Conservation (phyloP, 2,797 vertebrate species). For the Diplodus puntazzo region DNA sequence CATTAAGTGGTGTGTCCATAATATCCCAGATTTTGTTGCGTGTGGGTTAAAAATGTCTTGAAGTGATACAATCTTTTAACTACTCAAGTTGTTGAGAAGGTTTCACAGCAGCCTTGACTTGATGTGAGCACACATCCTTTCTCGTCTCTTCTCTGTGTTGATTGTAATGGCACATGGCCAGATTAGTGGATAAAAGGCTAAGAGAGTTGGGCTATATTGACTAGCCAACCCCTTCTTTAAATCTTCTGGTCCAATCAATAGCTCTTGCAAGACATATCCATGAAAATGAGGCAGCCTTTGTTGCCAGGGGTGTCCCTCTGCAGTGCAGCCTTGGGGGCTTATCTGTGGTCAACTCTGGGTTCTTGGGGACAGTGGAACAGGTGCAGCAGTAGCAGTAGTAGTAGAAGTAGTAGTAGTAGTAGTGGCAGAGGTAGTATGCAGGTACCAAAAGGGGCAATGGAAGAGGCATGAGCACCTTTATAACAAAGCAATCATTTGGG, state of each 20-base stretch:
- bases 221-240: slow-evolving; percentile 49
- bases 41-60: slow-evolving; percentile 28
- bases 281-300: slow-evolving; percentile 65
- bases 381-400: slow-evolving; percentile 70
- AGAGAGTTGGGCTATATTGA: slow-evolving; percentile 38
- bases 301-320: slow-evolving; percentile 73
- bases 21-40: slow-evolving; percentile 23
- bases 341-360: slow-evolving; percentile 76
- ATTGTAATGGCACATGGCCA: slow-evolving; percentile 1
- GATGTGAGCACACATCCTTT: slow-evolving; percentile 14
- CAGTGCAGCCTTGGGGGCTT: slow-evolving; percentile 72
- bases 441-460: slow-evolving; percentile 82
- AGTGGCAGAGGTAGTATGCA: slow-evolving; percentile 79
- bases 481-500: slow-evolving; percentile 84
- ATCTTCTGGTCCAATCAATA: slow-evolving; percentile 62
- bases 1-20: slow-evolving; percentile 23
- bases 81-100: neutral
- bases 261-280: slow-evolving; percentile 63
- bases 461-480: slow-evolving; percentile 84
- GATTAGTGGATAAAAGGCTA: slow-evolving; percentile 13
- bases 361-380: slow-evolving; percentile 80
- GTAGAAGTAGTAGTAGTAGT: slow-evolving; percentile 59
- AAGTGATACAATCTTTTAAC: slow-evolving; percentile 16
- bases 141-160: slow-evolving; percentile 13
- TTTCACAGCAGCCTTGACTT: slow-evolving; percentile 38